Percentiles rank a stretch among this genome's conserved stretches.
These are phyloP conservation scores for Paramormyrops kingsleyae DNA, from an alignment of 2,113 vertebrate genomes.

Conservation along the genomic window DNA sequence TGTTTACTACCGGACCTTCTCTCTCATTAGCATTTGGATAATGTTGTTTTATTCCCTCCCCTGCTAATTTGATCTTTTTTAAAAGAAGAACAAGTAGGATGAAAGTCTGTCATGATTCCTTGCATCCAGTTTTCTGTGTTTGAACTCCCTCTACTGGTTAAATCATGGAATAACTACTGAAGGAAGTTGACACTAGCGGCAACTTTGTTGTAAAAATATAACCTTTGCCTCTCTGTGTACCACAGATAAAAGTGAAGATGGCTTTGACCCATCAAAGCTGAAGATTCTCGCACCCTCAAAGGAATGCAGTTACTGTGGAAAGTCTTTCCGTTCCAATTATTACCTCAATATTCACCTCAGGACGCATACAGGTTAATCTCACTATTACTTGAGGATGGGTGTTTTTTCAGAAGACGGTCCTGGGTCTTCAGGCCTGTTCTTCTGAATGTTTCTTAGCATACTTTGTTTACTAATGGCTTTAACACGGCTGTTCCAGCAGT, in stretches of 20 bases:
- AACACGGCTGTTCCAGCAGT: background rate
- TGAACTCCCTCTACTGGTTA: constrained; percentile 50
- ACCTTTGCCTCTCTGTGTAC: background rate
- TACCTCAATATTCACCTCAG: constrained; percentile 98
- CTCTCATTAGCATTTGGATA: background rate
- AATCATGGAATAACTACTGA: background rate
- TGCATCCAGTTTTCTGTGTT: background rate
- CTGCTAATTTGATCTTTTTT: background rate
- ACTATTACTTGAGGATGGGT: background rate
- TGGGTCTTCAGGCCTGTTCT: background rate
- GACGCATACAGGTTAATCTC: constrained; percentile 89
- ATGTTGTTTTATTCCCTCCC: background rate
- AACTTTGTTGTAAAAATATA: background rate
- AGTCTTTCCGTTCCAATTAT: constrained; percentile 94
- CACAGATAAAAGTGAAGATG: constrained; percentile 76
- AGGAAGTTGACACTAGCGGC: background rate
- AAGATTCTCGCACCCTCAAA: constrained; percentile 74
- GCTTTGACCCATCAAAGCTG: constrained; percentile 68
- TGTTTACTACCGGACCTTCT: background rate
- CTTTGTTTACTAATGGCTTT: background rate
- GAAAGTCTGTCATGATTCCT: background rate
- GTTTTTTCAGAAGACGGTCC: background rate
- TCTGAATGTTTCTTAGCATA: background rate
- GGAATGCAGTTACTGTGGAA: constrained; percentile 88
- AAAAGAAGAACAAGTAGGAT: background rate